These are phyloP conservation scores for Callocephalon fimbriatum DNA, from an alignment of 2,113 vertebrate species.

Conservation along the genomic window DNA sequence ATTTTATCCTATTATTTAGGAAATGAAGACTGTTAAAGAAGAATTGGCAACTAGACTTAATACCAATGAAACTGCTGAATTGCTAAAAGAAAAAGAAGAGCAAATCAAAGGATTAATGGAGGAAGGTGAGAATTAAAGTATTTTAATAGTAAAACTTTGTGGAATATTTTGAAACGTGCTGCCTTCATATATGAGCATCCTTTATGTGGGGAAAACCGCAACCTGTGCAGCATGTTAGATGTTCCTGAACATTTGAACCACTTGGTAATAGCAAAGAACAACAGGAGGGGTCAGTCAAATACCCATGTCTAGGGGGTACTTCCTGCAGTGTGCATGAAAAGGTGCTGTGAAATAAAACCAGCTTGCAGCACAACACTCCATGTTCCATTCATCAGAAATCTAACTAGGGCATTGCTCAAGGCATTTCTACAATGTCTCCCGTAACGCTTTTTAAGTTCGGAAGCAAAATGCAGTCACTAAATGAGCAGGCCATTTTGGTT, in stretches of 20 bases:
- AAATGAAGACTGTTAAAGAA: constrained; percentile 91
- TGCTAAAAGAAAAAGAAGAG: constrained; percentile 95
- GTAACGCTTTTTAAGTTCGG: background rate
- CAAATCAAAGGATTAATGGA: constrained; percentile 97
- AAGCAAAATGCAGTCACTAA: background rate
- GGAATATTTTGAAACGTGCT: background rate
- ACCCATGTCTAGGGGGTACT: background rate
- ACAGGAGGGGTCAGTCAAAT: background rate
- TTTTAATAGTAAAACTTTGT: background rate
- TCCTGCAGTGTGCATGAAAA: background rate
- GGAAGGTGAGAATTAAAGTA: constrained; percentile 81
- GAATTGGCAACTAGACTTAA: constrained; percentile 91
- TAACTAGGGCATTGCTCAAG: background rate
- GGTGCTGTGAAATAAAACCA: background rate
- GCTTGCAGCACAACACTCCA: accelerated
- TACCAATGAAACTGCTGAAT: constrained; percentile 89
- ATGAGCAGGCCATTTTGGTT: accelerated
- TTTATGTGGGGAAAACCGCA: background rate
- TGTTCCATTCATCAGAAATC: background rate
- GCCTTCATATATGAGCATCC: background rate
- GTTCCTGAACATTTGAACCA: background rate
- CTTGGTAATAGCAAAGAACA: background rate
- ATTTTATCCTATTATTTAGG: constrained; percentile 75
- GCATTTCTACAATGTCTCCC: background rate
- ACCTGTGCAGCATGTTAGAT: background rate